Percentiles rank a stretch among this genome's conserved stretches.
Conservation (phyloP, 2,797 vertebrate species). For the Cryptoprocta ferox region DNA sequence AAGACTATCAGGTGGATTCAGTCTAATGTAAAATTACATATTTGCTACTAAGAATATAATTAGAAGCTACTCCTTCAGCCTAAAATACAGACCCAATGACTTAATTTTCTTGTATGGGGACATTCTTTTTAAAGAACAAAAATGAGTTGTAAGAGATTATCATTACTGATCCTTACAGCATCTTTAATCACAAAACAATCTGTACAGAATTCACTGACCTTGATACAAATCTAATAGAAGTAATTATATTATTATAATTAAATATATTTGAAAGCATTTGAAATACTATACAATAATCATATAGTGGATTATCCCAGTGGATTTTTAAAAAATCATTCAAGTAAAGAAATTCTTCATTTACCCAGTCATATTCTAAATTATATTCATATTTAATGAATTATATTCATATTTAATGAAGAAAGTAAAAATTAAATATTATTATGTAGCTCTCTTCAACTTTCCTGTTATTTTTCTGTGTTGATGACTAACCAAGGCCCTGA, state of each 20-base stretch:
- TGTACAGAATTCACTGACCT: conserved; percentile 18
- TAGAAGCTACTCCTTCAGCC: not conserved
- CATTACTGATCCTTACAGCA: not conserved
- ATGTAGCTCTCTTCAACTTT: not conserved
- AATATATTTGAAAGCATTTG: not conserved
- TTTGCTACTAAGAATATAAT: conserved; percentile 27
- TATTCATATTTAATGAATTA: conserved; percentile 36
- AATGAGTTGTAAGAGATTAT: conserved; percentile 37
- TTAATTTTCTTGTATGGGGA: not conserved
- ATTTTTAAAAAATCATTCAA: not conserved
- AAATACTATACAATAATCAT: not conserved
- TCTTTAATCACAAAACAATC: conserved; percentile 50
- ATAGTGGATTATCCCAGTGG: not conserved
- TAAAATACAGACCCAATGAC: not conserved
- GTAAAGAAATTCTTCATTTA: conserved; percentile 19
- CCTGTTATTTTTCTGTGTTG: not conserved
- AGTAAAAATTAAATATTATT: conserved; percentile 45
- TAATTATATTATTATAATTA: conserved; percentile 6
- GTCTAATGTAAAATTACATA: not conserved
- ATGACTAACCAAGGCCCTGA: not conserved
- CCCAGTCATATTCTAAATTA: conserved; percentile 5
- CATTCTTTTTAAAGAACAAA: conserved; percentile 14
- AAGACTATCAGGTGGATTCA: conserved; percentile 21
- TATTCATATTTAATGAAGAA: conserved; percentile 32
- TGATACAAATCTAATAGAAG: conserved; percentile 1